Percentiles rank a stretch among this genome's conserved stretches.
Evolutionary conservation across 2,888 invertebrate genomes (phyloP).

Genomic region (Hirtodrosophila trivittata): DNA sequence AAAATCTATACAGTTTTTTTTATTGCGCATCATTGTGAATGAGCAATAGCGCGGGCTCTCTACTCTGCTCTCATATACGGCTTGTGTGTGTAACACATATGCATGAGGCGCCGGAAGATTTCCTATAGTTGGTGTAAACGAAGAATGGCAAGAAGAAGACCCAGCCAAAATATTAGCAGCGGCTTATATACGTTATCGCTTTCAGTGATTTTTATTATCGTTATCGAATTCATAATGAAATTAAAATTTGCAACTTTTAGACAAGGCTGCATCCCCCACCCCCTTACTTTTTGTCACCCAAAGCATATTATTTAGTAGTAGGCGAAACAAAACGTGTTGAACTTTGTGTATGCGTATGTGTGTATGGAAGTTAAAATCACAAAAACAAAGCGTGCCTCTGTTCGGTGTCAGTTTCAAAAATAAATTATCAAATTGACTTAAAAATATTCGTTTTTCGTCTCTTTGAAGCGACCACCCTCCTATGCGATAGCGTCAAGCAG

Average conservation of each 20-base stretch:
- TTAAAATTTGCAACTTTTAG: too few species aligned
- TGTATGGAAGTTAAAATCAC: background rate
- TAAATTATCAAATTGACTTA: slow-evolving; percentile 41
- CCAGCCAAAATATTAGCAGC: slow-evolving; percentile 26
- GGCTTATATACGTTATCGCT: slow-evolving; percentile 19
- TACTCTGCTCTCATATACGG: slow-evolving; percentile 34
- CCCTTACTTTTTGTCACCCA: too few species aligned
- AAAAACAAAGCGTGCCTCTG: slow-evolving; percentile 46
- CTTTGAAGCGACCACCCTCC: slow-evolving; percentile 29
- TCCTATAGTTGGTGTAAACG: slow-evolving; percentile 35
- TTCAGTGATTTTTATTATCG: background rate
- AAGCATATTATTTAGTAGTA: too few species aligned
- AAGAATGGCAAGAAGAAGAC: slow-evolving; percentile 12
- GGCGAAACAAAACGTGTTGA: slow-evolving; percentile 35
- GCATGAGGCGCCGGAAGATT: slow-evolving; percentile 48
- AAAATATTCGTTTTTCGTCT: slow-evolving; percentile 32
- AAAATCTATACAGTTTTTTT: slow-evolving; percentile 59
- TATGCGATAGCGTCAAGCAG: background rate
- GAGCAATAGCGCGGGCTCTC: slow-evolving; percentile 55
- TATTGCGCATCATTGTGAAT: slow-evolving; percentile 77
- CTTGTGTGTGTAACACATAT: slow-evolving; percentile 17
- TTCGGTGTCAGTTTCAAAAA: slow-evolving; percentile 43
- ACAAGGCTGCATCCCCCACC: too few species aligned
- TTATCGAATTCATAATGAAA: background rate
- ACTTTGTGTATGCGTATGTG: slow-evolving; percentile 1